Evolutionary conservation across 2,113 vertebrate genomes (phyloP), one percentile per base, ranked within the genome.

Genomic region (Delphinus delphis): DNA sequence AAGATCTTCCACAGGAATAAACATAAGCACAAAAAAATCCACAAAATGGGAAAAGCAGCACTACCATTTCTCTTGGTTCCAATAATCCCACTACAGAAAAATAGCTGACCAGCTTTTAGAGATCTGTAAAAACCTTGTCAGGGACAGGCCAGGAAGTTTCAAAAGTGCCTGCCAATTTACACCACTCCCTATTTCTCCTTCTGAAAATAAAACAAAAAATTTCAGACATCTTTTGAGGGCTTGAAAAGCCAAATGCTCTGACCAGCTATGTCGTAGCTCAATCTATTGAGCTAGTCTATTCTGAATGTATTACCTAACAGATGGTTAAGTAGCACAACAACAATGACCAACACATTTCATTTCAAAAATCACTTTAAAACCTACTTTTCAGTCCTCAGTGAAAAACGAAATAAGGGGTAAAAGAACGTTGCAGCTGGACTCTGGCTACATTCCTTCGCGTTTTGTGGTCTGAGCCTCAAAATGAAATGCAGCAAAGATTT

Each of bases 1-100:
- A 80, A 33, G 65, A 71, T 71, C 36, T 71, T 71, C 70, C 70
- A 38, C 50, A 65, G 55, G 33, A 90, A 94, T 86, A 71, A 95
- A 96, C 3, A 68, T 65, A 82, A 68, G 25, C 68, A 58, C 33
- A 85, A 8, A 11, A 89, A 88, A 93, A 84, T 70, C 41, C 88
- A 85, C 50, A 33, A 88, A 95, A 87, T 81, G 76, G 53, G 70
- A 95, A 90, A 92, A 94, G 62, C 53, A 96, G 62, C 63, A 97
- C 25, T 71, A 91, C 41, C 8, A 96, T 31, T 81, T 88, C 74
- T 81, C 26, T 82, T 33, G 33, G 50, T 83, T 93, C 28, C 71
- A 97, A 63, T 77, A 96, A 98, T 58, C 77, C 82, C 28, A 93
- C 33, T 70, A 86, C 6, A 95, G 88, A 90, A 97, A 96, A 96